A percentile compares a stretch with the other conserved stretches of the same genome.
Evolutionary conservation across 37 sponge, comb jelly and placozoan genomes (phyloP).

Genomic region (Tethya wilhelma): DNA sequence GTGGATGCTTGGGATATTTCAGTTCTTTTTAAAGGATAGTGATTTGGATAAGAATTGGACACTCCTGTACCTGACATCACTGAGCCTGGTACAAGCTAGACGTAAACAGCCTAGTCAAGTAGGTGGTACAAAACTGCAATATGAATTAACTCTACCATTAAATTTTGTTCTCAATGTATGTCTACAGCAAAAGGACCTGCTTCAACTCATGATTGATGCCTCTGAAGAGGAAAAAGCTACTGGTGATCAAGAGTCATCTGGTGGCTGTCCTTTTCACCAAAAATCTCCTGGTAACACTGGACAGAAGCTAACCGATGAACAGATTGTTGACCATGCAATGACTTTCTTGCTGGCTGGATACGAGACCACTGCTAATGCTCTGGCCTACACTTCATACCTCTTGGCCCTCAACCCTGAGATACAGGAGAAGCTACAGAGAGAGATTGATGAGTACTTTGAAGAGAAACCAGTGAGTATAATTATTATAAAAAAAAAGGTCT

Average conservation of each 20-base stretch:
- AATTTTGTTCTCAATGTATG: neutral
- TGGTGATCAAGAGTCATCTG: neutral
- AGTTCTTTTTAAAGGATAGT: too few species aligned
- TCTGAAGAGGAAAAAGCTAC: conserved; percentile 3
- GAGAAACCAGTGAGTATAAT: conserved; percentile 29
- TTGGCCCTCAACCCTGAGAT: conserved; percentile 58
- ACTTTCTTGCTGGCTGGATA: conserved; percentile 72
- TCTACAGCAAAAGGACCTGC: conserved; percentile 48
- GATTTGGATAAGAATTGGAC: too few species aligned
- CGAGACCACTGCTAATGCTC: conserved; percentile 71
- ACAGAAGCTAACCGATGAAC: conserved; percentile 46
- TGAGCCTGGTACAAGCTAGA: too few species aligned
- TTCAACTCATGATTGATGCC: conserved; percentile 62
- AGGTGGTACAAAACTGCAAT: too few species aligned
- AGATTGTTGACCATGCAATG: conserved; percentile 42
- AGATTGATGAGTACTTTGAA: conserved; percentile 49
- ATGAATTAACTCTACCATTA: too few species aligned
- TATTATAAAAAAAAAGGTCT: neutral
- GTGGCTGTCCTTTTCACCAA: neutral
- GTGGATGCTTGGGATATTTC: too few species aligned
- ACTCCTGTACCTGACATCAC: too few species aligned
- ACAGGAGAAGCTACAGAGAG: conserved; percentile 47
- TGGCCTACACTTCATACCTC: conserved; percentile 54
- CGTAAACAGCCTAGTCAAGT: too few species aligned
- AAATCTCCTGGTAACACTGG: neutral